These are phyloP conservation scores for Dicrostonyx torquatus DNA, from an alignment of 2,797 vertebrate genomes.

Conservation along the genomic window DNA sequence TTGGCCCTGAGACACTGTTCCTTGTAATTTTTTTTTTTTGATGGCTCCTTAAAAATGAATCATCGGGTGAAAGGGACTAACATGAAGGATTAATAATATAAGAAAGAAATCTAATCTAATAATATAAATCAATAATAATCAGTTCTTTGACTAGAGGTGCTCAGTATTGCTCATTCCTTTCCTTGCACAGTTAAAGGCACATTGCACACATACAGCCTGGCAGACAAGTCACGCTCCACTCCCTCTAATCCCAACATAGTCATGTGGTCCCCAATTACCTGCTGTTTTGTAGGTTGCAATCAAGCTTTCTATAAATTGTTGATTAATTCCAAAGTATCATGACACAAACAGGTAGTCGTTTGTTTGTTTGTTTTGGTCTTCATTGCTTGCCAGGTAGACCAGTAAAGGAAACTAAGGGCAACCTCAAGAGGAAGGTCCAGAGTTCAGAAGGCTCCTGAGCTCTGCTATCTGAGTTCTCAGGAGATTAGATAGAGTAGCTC, in stretches of 20 bases:
- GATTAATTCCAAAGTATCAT: neutral
- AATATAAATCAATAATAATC: neutral
- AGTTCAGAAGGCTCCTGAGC: neutral
- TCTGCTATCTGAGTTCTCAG: slow-evolving; percentile 52
- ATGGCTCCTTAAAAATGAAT: neutral
- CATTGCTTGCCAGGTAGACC: neutral
- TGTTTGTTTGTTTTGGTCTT: neutral
- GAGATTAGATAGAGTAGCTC: slow-evolving; percentile 20
- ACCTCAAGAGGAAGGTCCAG: slow-evolving; percentile 24
- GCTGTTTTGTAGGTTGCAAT: neutral
- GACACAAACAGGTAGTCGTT: neutral
- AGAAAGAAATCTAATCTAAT: neutral
- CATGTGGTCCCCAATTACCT: neutral
- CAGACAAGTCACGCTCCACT: neutral
- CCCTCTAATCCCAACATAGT: neutral
- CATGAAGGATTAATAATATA: neutral
- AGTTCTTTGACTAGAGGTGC: neutral
- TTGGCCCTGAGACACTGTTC: neutral
- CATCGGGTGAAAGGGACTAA: neutral
- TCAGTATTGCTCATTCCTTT: too few relatives aligned
- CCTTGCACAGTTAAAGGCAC: neutral
- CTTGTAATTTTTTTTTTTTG: neutral
- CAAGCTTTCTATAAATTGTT: neutral
- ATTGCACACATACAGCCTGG: neutral
- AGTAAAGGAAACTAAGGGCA: neutral